A percentile compares a stretch with the other conserved stretches of the same genome.
Conservation (phyloP, 2,113 vertebrate genomes). For the Platycercus adscitus region DNA sequence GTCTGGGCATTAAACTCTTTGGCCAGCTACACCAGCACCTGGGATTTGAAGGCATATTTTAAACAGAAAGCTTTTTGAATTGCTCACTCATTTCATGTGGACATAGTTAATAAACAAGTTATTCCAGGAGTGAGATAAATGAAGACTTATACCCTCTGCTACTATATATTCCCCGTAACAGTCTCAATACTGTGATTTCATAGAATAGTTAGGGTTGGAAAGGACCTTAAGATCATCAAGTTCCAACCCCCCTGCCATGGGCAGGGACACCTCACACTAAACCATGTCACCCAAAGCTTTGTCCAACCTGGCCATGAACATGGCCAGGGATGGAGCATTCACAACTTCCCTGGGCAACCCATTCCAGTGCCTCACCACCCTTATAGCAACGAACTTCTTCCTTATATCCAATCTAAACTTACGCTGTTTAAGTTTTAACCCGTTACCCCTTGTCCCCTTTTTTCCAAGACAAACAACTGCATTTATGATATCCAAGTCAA, state of each 20-base stretch:
- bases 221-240: no score
- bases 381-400: no score
- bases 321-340: no score
- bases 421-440: no score
- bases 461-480: not conserved
- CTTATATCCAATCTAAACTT: no score
- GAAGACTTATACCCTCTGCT: not conserved
- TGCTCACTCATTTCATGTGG: not conserved
- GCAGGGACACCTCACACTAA: no score
- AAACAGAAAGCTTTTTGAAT: not conserved
- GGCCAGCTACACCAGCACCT: not conserved
- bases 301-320: no score
- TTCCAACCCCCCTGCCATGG: no score
- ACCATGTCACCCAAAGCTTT: no score
- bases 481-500: not conserved
- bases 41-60: not conserved
- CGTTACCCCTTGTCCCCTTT: not conserved
- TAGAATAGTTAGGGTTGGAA: no score
- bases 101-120: not conserved
- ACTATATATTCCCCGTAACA: not conserved
- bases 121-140: not conserved
- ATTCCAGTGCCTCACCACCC: no score
- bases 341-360: no score
- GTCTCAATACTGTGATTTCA: not conserved
- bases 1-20: not conserved